Base-by-base conservation (phyloP, 2,888 invertebrate genomes). In the Brachyptera risi region DNA sequence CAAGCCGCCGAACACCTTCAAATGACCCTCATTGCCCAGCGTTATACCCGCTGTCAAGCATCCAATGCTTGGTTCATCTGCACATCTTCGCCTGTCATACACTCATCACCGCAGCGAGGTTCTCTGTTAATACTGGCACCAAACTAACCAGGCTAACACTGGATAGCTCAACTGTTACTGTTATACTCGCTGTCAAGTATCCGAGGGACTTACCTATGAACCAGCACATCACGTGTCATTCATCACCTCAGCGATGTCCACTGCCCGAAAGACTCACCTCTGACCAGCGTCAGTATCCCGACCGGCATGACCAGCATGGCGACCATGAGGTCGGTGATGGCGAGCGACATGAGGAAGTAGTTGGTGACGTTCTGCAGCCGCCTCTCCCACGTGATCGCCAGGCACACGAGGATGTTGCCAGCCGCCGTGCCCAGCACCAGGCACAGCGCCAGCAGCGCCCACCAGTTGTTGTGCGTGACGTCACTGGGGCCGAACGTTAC, bases 361-460 rank as follows among this genome's bases (percentile, higher is more conserved):
- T 97, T 97, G 70, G 96, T 97, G 63, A 96, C 94, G 80, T 95
- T 97, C 77, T 97, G 96, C 63, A 97, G 79, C 15, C 95, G 82
- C 60, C 92, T 83, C 74, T 97, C 96, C 84, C 91, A 86, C 66
- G 88, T 87, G 69, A 97, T 95, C 23, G 97, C 96, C 68, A 96
- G 76, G 71, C 96, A 96, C 51, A 97, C 97, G 63, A 97, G 78
- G 42, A 94, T 90, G 77, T 97, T 97, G 1, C 96, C 96, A 1
- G 92, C 87, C 0, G 92, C 92, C 0, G 95, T 95, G 63, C 88
- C 91, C 49, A 92, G 73, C 11, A 94, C 93, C 60, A 96, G 76
- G 26, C 87, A 78, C 49, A 88, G 75, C 3, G 93, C 87, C 37
- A 90, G 77, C 62, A 92, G 76, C 1, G 90, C 90, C 87, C 91